These are phyloP conservation scores for Percopsis omiscomaycus DNA, from an alignment of 2,797 vertebrate genomes.

Conservation along the genomic window DNA sequence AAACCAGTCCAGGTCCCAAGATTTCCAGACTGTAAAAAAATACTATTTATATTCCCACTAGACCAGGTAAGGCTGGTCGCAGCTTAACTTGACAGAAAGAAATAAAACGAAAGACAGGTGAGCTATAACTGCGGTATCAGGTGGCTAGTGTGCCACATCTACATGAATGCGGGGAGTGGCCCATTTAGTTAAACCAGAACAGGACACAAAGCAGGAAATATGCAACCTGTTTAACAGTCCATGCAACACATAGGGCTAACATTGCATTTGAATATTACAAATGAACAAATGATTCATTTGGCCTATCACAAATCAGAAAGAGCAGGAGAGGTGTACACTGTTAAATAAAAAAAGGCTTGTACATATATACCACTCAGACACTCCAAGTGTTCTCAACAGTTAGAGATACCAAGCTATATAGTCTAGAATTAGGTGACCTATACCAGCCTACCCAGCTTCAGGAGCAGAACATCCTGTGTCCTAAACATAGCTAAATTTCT, in stretches of 20 bases:
- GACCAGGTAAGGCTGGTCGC: too few species aligned
- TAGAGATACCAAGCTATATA: not conserved
- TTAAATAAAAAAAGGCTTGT: too few species aligned
- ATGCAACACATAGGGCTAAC: too few species aligned
- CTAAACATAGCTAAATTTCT: slow-evolving; percentile 32
- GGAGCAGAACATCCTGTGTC: slow-evolving; percentile 29
- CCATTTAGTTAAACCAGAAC: not conserved
- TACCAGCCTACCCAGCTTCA: slow-evolving; percentile 6
- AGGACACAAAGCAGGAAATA: slow-evolving; percentile 45
- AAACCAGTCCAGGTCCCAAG: too few species aligned
- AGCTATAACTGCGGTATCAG: not conserved
- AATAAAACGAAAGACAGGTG: too few species aligned
- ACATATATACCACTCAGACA: too few species aligned
- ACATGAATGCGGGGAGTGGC: slow-evolving; percentile 53
- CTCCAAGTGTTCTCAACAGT: not conserved
- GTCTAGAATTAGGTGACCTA: slow-evolving; percentile 13
- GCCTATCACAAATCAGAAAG: too few species aligned
- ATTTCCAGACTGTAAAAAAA: too few species aligned
- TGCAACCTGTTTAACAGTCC: not conserved
- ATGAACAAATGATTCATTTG: not conserved
- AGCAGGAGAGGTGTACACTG: not conserved
- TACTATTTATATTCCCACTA: too few species aligned
- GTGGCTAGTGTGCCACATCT: slow-evolving; percentile 7
- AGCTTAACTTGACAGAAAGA: too few species aligned
- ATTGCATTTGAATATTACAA: not conserved